Percentiles rank a stretch among this genome's conserved stretches.
phyloP scores from a whole-genome alignment of 2,888 invertebrate genomes.

The Melinopterus prodromus region DNA sequence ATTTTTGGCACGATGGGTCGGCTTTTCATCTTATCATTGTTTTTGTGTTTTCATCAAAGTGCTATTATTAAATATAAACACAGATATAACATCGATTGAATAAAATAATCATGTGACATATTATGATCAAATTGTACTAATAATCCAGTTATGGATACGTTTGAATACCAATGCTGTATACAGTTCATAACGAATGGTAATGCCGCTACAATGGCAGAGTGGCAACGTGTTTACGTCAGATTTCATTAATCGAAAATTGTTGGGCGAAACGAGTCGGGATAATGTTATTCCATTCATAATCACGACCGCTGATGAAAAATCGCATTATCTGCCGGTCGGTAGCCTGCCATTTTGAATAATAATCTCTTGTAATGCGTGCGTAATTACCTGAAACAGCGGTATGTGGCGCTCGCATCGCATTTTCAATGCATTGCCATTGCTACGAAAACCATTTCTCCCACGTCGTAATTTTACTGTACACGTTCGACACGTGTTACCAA shows the following conservation, averaged over 20 bases:
- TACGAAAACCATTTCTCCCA: constrained; percentile 17
- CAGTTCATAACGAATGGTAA: too few species aligned
- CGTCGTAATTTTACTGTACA: background rate
- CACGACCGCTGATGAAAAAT: constrained; percentile 9
- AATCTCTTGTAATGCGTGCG: constrained; percentile 15
- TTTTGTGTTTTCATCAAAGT: too few species aligned
- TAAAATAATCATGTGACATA: too few species aligned
- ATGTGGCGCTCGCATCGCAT: background rate
- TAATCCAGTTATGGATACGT: too few species aligned
- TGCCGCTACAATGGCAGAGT: too few species aligned
- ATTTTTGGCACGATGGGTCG: too few species aligned
- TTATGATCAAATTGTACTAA: too few species aligned
- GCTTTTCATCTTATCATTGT: too few species aligned
- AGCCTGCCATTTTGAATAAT: constrained; percentile 11
- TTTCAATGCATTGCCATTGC: constrained; percentile 7
- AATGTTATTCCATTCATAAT: background rate
- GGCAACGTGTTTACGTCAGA: too few species aligned
- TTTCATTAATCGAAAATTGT: background rate
- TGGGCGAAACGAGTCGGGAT: constrained; percentile 4
- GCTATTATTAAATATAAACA: too few species aligned
- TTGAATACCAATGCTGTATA: too few species aligned
- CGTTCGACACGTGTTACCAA: constrained; percentile 17
- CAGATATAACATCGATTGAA: too few species aligned
- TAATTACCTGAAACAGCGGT: constrained; percentile 5
- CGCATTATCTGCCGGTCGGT: background rate